These are phyloP conservation scores for Hymenopus coronatus DNA, from an alignment of 2,888 invertebrate genomes.

Conservation along the genomic window DNA sequence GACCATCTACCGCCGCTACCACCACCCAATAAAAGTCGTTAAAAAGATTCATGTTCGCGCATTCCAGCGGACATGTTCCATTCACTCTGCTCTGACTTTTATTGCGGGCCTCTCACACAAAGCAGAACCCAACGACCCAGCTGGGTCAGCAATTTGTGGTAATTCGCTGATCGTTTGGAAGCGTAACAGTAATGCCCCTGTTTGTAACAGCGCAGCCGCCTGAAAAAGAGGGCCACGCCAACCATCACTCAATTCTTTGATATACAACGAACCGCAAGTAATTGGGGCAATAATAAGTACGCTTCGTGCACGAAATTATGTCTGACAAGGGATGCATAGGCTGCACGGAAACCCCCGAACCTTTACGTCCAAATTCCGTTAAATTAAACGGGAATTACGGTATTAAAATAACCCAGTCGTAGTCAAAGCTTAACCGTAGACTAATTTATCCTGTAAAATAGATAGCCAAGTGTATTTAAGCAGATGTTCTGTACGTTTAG, in stretches of 20 bases:
- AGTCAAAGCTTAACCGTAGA: background rate
- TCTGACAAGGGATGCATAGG: background rate
- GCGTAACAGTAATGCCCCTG: background rate
- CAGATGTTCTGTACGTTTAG: no score
- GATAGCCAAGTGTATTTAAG: background rate
- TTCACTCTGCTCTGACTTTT: background rate
- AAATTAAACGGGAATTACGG: background rate
- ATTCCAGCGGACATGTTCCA: background rate
- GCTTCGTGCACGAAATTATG: background rate
- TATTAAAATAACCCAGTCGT: background rate
- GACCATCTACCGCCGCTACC: background rate
- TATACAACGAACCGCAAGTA: background rate
- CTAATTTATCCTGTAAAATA: background rate
- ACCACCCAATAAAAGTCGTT: conserved; percentile 14
- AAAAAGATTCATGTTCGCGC: background rate
- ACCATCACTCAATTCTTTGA: background rate
- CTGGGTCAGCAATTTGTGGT: background rate
- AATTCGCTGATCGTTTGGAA: conserved; percentile 3
- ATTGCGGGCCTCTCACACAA: background rate
- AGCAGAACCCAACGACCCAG: background rate
- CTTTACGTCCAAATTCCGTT: background rate
- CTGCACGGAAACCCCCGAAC: background rate
- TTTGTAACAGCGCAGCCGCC: background rate
- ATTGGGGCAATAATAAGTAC: background rate
- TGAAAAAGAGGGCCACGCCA: background rate